Conservation (phyloP, 1,140 invertebrate species). For the Bombus superbus region DNA sequence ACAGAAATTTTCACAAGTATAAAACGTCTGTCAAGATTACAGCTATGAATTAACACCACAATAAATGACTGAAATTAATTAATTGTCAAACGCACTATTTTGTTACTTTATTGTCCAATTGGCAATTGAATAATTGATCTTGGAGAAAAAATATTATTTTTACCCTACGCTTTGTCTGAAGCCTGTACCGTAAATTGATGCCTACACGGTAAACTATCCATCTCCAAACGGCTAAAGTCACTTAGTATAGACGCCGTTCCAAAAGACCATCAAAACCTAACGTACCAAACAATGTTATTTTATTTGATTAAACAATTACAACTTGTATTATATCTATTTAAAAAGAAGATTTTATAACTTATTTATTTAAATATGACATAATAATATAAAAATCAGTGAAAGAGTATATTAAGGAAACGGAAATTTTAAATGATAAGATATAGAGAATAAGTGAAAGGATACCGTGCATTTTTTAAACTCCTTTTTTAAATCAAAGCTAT, state of each 20-base stretch:
- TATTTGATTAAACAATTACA: constrained; percentile 6
- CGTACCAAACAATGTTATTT: background rate
- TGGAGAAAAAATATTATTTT: constrained; percentile 8
- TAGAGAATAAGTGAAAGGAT: background rate
- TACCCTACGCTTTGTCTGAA: background rate
- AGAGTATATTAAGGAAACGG: background rate
- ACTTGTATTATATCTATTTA: background rate
- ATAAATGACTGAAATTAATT: constrained; percentile 2
- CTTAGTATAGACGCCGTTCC: constrained; percentile 28
- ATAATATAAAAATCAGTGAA: background rate
- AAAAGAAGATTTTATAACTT: background rate
- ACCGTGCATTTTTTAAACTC: background rate
- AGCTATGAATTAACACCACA: constrained; percentile 25
- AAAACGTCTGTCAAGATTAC: constrained; percentile 1
- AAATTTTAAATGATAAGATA: background rate
- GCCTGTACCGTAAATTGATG: background rate
- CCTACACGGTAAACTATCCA: constrained; percentile 29
- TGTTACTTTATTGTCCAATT: background rate
- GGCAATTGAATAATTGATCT: background rate
- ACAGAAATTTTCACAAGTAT: constrained; percentile 33
- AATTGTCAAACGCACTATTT: background rate
- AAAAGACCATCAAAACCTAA: constrained; percentile 27
- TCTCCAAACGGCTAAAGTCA: constrained; percentile 35
- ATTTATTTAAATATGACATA: background rate
- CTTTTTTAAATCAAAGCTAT: background rate